These are phyloP conservation scores for Heptranchias perlo DNA, from an alignment of 2,113 vertebrate species.

Conservation along the genomic window DNA sequence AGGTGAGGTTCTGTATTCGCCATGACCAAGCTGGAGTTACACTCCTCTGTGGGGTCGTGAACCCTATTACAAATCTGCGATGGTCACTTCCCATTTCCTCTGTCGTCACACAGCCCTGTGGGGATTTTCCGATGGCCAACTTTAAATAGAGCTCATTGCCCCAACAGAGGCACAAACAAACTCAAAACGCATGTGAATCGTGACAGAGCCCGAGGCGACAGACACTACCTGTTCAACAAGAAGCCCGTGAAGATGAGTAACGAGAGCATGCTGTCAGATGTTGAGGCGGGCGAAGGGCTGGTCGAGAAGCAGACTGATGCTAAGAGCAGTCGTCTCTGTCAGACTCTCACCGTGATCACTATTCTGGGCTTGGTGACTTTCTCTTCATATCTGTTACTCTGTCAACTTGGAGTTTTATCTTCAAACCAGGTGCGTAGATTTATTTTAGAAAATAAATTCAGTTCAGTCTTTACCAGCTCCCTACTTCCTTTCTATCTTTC, in stretches of 20 bases:
- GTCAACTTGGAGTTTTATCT: neutral
- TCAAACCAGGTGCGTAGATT: neutral
- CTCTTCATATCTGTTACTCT: neutral
- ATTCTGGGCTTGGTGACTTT: neutral
- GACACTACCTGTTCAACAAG: neutral
- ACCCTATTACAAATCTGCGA: too few relatives aligned
- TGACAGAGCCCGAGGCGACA: too few relatives aligned
- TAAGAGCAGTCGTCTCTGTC: neutral
- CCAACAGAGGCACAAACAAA: neutral
- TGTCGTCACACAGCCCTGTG: neutral
- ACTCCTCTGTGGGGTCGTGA: neutral
- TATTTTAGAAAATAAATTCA: neutral
- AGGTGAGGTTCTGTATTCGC: neutral
- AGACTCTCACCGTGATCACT: neutral
- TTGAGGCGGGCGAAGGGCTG: neutral
- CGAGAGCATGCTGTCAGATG: neutral
- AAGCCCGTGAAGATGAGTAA: neutral
- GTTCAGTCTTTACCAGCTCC: neutral
- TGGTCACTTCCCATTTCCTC: neutral
- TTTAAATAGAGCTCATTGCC: neutral
- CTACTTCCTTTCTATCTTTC: too few relatives aligned
- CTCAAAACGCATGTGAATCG: neutral
- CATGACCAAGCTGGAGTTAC: neutral
- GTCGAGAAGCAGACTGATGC: neutral
- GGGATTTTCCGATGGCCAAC: neutral